These are phyloP conservation scores for Argyresthia goedartella DNA, from an alignment of 2,888 invertebrate genomes.

Conservation along the genomic window DNA sequence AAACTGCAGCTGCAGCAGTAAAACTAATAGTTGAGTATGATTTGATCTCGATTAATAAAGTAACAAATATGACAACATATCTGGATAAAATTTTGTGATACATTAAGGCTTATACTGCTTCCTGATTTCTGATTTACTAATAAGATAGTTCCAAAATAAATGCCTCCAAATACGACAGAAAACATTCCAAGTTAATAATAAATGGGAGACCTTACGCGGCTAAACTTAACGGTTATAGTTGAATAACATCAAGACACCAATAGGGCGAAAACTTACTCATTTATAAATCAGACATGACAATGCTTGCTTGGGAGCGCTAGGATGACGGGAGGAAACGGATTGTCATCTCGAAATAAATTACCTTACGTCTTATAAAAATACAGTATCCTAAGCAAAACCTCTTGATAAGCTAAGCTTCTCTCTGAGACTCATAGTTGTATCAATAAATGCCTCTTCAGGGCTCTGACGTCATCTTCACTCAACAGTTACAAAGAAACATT, in stretches of 20 bases:
- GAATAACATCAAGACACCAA: slow-evolving; percentile 8
- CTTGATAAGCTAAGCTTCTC: slow-evolving; percentile 59
- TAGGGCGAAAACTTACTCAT: not conserved
- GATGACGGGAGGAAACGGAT: not conserved
- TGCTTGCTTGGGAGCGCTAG: not conserved
- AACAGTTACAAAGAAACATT: not conserved
- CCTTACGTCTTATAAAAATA: slow-evolving; percentile 60
- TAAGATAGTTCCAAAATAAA: slow-evolving; percentile 1
- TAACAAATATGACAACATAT: not conserved
- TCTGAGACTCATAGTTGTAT: slow-evolving; percentile 44
- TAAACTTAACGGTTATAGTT: slow-evolving; percentile 4
- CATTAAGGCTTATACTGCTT: not conserved
- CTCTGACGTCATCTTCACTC: slow-evolving; percentile 18
- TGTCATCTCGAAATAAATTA: slow-evolving; percentile 25
- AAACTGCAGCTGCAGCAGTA: not conserved
- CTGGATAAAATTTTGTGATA: slow-evolving; percentile 2
- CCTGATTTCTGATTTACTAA: not conserved
- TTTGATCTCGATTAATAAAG: not conserved
- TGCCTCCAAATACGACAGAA: not conserved
- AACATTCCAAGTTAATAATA: slow-evolving; percentile 1
- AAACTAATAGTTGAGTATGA: slow-evolving; percentile 1
- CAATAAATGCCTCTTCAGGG: slow-evolving; percentile 52
- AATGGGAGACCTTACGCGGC: not conserved
- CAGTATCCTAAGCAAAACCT: slow-evolving; percentile 59
- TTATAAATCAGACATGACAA: not conserved